phyloP scores from a whole-genome alignment of 1,140 invertebrate genomes.

The Caenorhabditis elegans region WBcel235 BX284604.4:3804001-3804500 shows the following conservation, averaged over 20 bases:
- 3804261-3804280: constrained; percentile 33
- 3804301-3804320: neutral
- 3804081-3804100: constrained; percentile 31
- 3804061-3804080: constrained; percentile 48
- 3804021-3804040: constrained; percentile 31
- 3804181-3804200: constrained; percentile 41
- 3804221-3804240: constrained; percentile 44
- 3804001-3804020: constrained; percentile 44
- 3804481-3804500: constrained; percentile 37
- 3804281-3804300: constrained; percentile 3
- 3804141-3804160: constrained; percentile 30
- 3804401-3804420: no score
- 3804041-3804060: constrained; percentile 39
- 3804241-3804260: constrained; percentile 46
- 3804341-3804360: no score
- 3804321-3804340: no score
- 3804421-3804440: no score
- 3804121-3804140: constrained; percentile 41
- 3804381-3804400: no score
- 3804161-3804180: constrained; percentile 8
- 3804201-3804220: neutral
- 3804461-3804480: no score
- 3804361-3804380: no score
- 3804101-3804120: neutral
- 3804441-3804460: no score